Percentiles rank a stretch among this genome's conserved stretches.
phyloP scores from a whole-genome alignment of 2,888 invertebrate genomes.

The Eilema sororculum region DNA sequence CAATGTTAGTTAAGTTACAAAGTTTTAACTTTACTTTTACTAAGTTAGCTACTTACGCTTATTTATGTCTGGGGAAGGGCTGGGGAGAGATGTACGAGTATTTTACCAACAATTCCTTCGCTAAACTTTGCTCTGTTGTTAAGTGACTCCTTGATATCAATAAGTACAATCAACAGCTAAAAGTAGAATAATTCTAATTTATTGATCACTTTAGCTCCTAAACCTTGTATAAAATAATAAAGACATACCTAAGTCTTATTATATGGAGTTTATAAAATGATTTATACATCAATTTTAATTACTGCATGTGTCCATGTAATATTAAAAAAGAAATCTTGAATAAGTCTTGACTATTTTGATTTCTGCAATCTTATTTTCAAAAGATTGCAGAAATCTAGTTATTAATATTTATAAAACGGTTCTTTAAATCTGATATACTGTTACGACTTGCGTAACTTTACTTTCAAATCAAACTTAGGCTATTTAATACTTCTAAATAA shows the following conservation, averaged over 20 bases:
- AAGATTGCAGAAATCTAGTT: neutral
- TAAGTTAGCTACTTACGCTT: conserved; percentile 2
- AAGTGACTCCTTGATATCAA: neutral
- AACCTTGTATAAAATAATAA: neutral
- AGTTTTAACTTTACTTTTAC: conserved; percentile 2
- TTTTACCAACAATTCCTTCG: neutral
- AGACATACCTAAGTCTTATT: neutral
- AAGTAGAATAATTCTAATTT: neutral
- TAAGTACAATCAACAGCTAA: neutral
- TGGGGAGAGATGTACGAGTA: neutral
- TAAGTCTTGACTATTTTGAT: too few species aligned
- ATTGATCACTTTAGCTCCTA: neutral
- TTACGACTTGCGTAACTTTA: conserved; percentile 21
- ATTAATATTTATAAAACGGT: neutral
- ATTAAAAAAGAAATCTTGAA: too few species aligned
- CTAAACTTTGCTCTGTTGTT: neutral
- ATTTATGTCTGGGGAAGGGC: neutral
- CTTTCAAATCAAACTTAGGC: conserved; percentile 22
- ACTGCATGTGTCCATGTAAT: neutral
- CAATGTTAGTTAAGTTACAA: neutral
- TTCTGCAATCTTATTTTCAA: too few species aligned
- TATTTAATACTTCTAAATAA: conserved; percentile 28
- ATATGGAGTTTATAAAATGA: neutral
- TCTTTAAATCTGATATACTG: conserved; percentile 12
- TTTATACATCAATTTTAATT: neutral